These are phyloP conservation scores for Karalla daura DNA, from an alignment of 2,797 vertebrate genomes.

Conservation along the genomic window DNA sequence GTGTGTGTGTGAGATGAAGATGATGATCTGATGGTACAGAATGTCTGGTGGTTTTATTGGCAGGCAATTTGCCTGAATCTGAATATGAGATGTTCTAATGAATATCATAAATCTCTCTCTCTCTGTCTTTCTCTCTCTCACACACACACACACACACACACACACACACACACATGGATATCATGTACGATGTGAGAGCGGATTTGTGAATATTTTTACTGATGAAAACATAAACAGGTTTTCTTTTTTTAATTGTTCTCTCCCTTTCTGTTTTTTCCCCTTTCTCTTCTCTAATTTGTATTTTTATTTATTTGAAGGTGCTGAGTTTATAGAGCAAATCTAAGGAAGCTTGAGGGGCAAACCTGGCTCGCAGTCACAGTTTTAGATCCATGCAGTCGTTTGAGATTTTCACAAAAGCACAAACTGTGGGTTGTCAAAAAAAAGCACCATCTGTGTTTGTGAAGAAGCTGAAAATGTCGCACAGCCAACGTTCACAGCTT, in stretches of 20 bases:
- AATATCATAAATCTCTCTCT: conserved; percentile 76
- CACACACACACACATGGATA: background rate
- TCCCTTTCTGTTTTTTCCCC: too few relatives aligned
- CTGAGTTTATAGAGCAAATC: background rate
- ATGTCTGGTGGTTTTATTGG: conserved; percentile 66
- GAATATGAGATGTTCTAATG: conserved; percentile 67
- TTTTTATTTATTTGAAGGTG: background rate
- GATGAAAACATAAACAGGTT: too few relatives aligned
- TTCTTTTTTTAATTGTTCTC: too few relatives aligned
- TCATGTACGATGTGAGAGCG: too few relatives aligned
- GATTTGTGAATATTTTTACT: too few relatives aligned
- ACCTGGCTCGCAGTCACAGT: too few relatives aligned
- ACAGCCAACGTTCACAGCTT: background rate
- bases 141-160: background rate
- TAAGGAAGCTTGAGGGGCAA: background rate
- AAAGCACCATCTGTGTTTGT: background rate
- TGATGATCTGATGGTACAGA: conserved; percentile 47
- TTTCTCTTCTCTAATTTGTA: too few relatives aligned
- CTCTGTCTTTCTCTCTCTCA: too few relatives aligned
- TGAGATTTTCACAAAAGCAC: background rate
- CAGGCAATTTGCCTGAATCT: conserved; percentile 40
- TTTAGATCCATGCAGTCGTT: background rate
- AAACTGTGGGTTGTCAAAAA: too few relatives aligned
- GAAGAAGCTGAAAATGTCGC: background rate
- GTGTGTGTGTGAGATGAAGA: conserved; percentile 23